Conservation (phyloP, 2,113 vertebrate genomes). For the Oryzias melastigma region DNA sequence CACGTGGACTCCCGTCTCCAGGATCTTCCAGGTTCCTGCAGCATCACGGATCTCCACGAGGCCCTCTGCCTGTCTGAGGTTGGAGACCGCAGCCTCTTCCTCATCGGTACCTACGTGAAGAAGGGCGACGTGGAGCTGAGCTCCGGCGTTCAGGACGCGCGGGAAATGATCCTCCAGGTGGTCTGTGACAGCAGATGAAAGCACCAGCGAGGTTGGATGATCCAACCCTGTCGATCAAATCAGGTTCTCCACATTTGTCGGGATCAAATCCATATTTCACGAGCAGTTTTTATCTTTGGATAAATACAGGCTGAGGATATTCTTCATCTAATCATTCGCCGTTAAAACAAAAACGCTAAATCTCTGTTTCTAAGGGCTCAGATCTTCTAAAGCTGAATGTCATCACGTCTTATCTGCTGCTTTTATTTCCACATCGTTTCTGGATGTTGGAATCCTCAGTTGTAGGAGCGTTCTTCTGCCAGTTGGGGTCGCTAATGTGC, state of each 20-base stretch:
- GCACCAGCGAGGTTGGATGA: no score
- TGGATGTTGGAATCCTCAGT: neutral
- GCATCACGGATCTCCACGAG: slow-evolving; percentile 89
- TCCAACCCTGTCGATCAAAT: neutral
- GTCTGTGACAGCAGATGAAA: slow-evolving; percentile 62
- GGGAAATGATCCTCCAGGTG: slow-evolving; percentile 86
- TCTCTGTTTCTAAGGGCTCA: neutral
- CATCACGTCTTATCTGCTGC: no score
- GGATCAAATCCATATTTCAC: no score
- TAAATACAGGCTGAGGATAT: no score
- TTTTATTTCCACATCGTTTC: neutral
- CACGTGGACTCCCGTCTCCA: slow-evolving; percentile 45
- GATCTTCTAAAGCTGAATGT: neutral
- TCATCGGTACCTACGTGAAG: slow-evolving; percentile 84
- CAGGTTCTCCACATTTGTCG: neutral
- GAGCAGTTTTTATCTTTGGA: no score
- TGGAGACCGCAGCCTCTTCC: slow-evolving; percentile 85
- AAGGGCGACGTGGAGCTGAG: slow-evolving; percentile 77
- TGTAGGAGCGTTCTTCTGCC: slow-evolving; percentile 3
- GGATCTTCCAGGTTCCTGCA: slow-evolving; percentile 85
- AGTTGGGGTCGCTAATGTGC: neutral
- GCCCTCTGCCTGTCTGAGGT: slow-evolving; percentile 82
- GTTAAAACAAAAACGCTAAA: no score
- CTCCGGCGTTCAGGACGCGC: slow-evolving; percentile 83
- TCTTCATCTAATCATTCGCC: no score